Percentiles rank a stretch among this genome's conserved stretches.
phyloP scores from a whole-genome alignment of 2,113 vertebrate genomes.

The Perccottus glenii region DNA sequence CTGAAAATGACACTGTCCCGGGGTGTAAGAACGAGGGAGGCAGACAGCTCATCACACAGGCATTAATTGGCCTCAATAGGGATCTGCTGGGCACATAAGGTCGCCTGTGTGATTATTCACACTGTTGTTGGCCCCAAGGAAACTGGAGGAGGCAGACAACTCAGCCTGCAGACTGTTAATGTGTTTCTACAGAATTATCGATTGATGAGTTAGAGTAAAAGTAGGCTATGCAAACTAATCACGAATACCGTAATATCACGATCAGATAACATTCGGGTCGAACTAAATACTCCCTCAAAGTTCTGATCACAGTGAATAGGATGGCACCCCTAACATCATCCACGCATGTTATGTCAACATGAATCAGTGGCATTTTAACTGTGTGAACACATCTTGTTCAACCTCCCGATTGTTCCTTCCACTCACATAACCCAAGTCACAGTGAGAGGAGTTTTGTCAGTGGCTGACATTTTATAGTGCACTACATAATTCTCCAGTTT shows the following conservation, averaged over 20 bases:
- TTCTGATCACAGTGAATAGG: not conserved
- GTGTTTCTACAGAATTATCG: not conserved
- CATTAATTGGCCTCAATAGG: slow-evolving; percentile 25
- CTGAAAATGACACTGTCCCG: slow-evolving; percentile 18
- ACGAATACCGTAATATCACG: not conserved
- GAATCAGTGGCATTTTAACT: slow-evolving; percentile 76
- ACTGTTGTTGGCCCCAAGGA: slow-evolving; percentile 41
- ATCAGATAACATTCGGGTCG: not conserved
- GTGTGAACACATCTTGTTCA: slow-evolving; percentile 72
- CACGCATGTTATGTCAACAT: slow-evolving; percentile 54
- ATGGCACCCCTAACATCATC: slow-evolving; percentile 24
- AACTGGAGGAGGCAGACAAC: slow-evolving; percentile 43
- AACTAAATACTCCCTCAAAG: not conserved
- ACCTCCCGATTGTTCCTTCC: slow-evolving; percentile 37
- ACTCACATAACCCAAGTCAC: slow-evolving; percentile 17
- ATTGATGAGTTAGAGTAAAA: slow-evolving; percentile 4
- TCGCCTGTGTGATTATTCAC: slow-evolving; percentile 18
- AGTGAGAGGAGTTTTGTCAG: not conserved
- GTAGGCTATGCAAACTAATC: not conserved
- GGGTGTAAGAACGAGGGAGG: slow-evolving; percentile 19
- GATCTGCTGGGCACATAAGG: slow-evolving; percentile 27
- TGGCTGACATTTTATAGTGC: not conserved
- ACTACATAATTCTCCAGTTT: not conserved
- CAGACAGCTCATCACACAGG: slow-evolving; percentile 30
- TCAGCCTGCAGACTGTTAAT: slow-evolving; percentile 8